Evolutionary conservation across 2,113 vertebrate species (phyloP).

Genomic region (Vanacampus margaritifer): DNA sequence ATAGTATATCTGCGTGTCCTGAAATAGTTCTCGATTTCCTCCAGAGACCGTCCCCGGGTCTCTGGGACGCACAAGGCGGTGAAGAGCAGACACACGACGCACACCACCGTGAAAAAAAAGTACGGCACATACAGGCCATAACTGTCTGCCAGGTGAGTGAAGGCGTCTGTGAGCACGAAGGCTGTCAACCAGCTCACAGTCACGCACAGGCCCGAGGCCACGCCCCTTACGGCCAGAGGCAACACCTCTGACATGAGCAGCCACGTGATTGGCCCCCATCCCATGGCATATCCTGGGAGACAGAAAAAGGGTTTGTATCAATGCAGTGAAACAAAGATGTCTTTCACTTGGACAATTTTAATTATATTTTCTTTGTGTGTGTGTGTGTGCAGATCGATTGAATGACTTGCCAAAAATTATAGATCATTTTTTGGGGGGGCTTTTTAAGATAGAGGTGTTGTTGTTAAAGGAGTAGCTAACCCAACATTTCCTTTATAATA

Average conservation of each 20-base stretch:
- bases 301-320: not conserved
- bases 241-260: conserved; percentile 94
- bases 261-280: conserved; percentile 98
- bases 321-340: not conserved
- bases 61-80: conserved; percentile 85
- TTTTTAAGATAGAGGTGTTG: too few relatives aligned
- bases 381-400: too few relatives aligned
- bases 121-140: conserved; percentile 83
- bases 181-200: conserved; percentile 89
- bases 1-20: conserved; percentile 66
- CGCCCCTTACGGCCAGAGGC: conserved; percentile 83
- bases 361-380: too few relatives aligned
- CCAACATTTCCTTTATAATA: too few relatives aligned
- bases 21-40: conserved; percentile 93
- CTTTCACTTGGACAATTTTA: not conserved
- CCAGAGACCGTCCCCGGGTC: conserved; percentile 85
- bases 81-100: conserved; percentile 80
- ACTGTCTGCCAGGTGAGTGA: conserved; percentile 78
- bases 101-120: conserved; percentile 81
- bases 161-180: conserved; percentile 82
- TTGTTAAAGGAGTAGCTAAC: too few relatives aligned
- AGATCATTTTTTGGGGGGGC: too few relatives aligned
- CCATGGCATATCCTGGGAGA: conserved; percentile 87
- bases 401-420: too few relatives aligned
- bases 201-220: conserved; percentile 87